phyloP scores from a whole-genome alignment of 2,888 invertebrate species.

The Latrodectus elegans region DNA sequence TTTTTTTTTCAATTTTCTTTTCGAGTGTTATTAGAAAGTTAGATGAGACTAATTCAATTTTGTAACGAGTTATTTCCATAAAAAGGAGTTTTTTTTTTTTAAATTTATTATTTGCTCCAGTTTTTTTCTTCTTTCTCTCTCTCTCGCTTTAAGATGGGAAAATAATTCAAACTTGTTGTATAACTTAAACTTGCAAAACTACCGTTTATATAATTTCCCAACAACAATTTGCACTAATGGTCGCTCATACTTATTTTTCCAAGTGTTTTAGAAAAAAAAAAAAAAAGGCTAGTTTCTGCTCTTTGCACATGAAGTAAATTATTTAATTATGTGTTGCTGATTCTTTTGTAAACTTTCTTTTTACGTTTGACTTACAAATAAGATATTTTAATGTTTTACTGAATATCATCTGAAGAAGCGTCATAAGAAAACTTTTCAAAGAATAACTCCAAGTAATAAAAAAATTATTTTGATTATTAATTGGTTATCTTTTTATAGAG shows the following conservation, averaged over 20 bases:
- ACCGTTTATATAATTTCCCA: background rate
- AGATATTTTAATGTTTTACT: too few species aligned
- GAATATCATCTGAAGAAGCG: too few species aligned
- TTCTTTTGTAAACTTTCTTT: too few species aligned
- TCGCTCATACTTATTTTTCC: background rate
- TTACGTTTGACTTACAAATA: too few species aligned
- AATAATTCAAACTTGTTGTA: background rate
- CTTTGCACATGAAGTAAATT: too few species aligned
- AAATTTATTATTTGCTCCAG: too few species aligned
- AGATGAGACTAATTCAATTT: conserved; percentile 3
- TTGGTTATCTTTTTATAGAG: too few species aligned
- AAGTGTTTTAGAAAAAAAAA: background rate
- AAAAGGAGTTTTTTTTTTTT: background rate
- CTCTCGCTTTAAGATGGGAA: background rate
- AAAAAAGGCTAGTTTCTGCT: too few species aligned
- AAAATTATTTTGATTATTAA: too few species aligned
- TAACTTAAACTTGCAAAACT: background rate
- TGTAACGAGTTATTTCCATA: background rate
- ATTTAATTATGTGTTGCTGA: too few species aligned
- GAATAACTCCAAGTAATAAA: too few species aligned
- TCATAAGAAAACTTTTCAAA: too few species aligned
- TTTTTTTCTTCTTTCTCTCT: background rate
- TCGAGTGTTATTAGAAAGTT: background rate
- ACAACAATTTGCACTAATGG: background rate
- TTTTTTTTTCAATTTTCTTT: background rate